Evolutionary conservation across 2,888 invertebrate genomes (phyloP), one percentile per base, ranked within the genome.

Genomic region (Luffia ferchaultella): DNA sequence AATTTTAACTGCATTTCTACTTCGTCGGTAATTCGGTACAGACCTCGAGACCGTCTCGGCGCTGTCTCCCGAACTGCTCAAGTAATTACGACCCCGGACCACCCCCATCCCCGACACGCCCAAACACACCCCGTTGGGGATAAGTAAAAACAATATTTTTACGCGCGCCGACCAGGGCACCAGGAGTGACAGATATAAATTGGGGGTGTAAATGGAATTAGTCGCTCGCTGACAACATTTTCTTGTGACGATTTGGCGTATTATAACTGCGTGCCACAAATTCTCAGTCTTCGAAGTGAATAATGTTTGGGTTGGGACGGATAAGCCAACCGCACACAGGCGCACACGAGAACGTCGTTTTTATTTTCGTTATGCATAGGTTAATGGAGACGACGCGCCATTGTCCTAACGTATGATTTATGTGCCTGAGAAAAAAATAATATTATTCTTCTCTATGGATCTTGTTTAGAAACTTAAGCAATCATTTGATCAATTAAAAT

Each of bases 121-220:
- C 54, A 57, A 58, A 56, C 56, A 52, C 55, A 62, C 52, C 64
- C 66, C 67, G 59, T 57, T 55, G 61, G 67, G 77, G 78, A 77
- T 80, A 80, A 79, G 79, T 79, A 78, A 80, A 80, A 82, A 80
- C 79, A 80, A 79, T 82, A 80, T 82, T 80, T 80, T 79, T 79
- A 76, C 77, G 70, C 71, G 70, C 64, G 62, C 68, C 69, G 73
- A 69, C 71, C 75, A 70, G 65, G 67, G 65, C 72, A 73, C 68
- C 76, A 72, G 70, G 75, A 79, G 76, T 76, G 78, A 79, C 79
- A 76, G 75, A 73, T 76, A 79, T 78, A 79, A 78, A 78, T 78
- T 77, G 76, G 71, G 71, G 66, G 67, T 59, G 73, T 66, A 73
- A 76, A 76, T 75, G 73, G 72, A 73, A 78, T 78, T 76, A 77